Evolutionary conservation across 2,797 vertebrate species (phyloP).

Genomic region (Microctenopoma stevenorrisi): DNA sequence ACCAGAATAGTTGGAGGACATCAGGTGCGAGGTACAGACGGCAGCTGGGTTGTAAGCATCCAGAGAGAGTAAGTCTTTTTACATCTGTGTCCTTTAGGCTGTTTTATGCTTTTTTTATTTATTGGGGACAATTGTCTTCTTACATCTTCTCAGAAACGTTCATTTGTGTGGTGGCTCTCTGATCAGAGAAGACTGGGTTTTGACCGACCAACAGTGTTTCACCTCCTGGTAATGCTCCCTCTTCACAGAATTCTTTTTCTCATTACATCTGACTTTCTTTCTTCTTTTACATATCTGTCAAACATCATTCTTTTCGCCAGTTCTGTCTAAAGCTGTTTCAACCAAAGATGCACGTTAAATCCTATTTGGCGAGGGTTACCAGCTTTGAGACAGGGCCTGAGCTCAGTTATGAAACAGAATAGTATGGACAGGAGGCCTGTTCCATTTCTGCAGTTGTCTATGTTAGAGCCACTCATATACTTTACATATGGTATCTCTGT

Average conservation of each 20-base stretch:
- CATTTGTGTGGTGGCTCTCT: conserved; percentile 96
- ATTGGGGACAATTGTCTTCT: conserved; percentile 2
- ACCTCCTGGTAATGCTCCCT: conserved; percentile 86
- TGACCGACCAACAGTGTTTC: conserved; percentile 96
- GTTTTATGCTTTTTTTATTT: not conserved
- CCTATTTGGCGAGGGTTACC: conserved; percentile 55
- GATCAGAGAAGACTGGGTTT: conserved; percentile 95
- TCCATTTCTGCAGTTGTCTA: conserved; percentile 53
- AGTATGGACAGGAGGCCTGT: conserved; percentile 55
- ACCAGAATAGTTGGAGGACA: conserved; percentile 94
- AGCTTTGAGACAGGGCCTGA: conserved; percentile 33
- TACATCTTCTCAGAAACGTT: conserved; percentile 81
- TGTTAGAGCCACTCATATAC: conserved; percentile 36
- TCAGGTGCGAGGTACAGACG: conserved; percentile 88
- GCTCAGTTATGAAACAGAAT: conserved; percentile 40
- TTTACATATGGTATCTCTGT: conserved; percentile 42
- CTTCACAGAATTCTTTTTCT: not conserved
- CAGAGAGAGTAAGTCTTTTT: conserved; percentile 80
- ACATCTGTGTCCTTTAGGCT: not conserved
- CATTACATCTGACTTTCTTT: no score
- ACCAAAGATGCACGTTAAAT: conserved; percentile 45
- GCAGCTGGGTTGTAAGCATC: conserved; percentile 96
- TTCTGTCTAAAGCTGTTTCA: conserved; percentile 23
- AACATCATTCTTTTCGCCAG: not conserved
- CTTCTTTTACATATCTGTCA: not conserved